Evolutionary conservation across 2,888 invertebrate genomes (phyloP), one percentile per base, ranked within the genome.

Genomic region (Lepidocyrtoides sp.): DNA sequence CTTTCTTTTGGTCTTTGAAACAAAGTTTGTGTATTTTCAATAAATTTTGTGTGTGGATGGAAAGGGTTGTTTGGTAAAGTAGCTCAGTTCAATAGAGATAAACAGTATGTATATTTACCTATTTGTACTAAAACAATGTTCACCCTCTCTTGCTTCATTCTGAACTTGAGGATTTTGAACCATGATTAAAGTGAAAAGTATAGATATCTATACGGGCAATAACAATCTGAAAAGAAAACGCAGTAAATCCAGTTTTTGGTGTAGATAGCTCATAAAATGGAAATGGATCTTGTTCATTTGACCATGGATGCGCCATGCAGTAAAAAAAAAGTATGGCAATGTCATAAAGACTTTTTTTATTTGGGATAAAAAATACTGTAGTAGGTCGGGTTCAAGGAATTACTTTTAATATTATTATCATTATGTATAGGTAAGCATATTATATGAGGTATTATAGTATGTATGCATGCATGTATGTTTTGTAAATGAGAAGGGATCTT

Each of bases 181-280:
- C 57, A 57, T 57, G 57, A 57, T 57, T 57, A 20, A 14, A 51
- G 14, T 17, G 3, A 4, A 63, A 26, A 14, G 7, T 20, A 26
- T 26, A 63, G 29, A 32, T 32, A 32, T 32, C 10, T 17, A 14
- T 41, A 77, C 26, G 51, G 14, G 72, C 20, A 32, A 54, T 54
- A 81, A 57, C n/a, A 81, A 81, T 36, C 32, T 10, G 20, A 32
- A 29, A 7, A 57, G 32, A 66, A 83, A 63, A 48, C 57, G 44
- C 41, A 41, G 41, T 41, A 75, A 86, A 63, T 51, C 77, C 60
- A 44, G 77, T 87, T 86, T 72, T 54, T 84, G 84, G 32, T 66
- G 51, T 44, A 72, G 54, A 87, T 75, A 32, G 57, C 79, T 66
- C 87, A 79, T 87, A 87, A 87, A 87, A 79, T 87, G 87, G 75